Evolutionary conservation across 2,113 vertebrate genomes (phyloP).

Genomic region (Acinonyx jubatus): DNA sequence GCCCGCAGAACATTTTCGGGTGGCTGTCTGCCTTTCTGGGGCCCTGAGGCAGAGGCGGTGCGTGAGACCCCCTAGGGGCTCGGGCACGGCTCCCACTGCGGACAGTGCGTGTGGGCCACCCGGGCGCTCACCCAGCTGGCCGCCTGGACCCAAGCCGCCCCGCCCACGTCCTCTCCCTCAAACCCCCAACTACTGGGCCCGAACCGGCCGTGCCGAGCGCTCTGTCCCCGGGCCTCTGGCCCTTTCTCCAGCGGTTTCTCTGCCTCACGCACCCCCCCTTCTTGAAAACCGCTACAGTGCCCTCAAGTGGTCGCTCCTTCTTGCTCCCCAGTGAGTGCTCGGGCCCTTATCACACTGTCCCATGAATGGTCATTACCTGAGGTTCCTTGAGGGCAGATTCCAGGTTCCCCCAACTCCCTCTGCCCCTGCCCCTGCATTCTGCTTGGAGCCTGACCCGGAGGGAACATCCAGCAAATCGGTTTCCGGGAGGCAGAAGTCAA

Average conservation of each 20-base stretch:
- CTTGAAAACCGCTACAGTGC: neutral
- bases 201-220: neutral
- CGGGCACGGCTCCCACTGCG: fast-evolving
- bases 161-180: too few relatives aligned
- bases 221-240: neutral
- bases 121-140: neutral
- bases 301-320: neutral
- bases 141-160: neutral
- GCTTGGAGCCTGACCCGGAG: neutral
- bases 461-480: neutral
- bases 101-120: neutral
- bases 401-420: neutral
- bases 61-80: neutral
- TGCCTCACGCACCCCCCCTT: neutral
- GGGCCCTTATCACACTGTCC: neutral
- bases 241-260: neutral
- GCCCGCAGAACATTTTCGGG: neutral
- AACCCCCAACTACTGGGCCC: neutral
- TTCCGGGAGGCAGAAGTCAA: neutral
- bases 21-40: neutral
- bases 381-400: neutral
- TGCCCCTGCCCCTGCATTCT: neutral
- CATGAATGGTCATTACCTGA: neutral
- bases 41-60: neutral
- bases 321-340: neutral